These are phyloP conservation scores for Channallabes apus DNA, from an alignment of 2,797 vertebrate species.

Conservation along the genomic window DNA sequence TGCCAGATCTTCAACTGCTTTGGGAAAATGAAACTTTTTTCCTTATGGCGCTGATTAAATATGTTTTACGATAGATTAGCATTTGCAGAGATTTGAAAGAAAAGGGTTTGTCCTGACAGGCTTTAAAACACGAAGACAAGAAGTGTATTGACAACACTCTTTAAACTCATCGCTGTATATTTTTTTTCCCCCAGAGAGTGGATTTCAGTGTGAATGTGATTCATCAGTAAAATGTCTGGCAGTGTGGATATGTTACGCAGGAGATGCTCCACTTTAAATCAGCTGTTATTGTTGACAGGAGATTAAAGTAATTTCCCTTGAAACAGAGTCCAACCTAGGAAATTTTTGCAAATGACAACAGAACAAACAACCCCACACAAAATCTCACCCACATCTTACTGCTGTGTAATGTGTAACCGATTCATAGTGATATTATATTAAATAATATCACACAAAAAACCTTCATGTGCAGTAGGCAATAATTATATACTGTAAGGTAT, in stretches of 20 bases:
- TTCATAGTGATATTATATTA: conserved; percentile 25
- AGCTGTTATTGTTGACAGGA: conserved; percentile 54
- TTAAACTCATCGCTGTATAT: neutral
- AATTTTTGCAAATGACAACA: conserved; percentile 51
- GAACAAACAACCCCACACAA: conserved; percentile 10
- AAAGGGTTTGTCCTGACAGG: neutral
- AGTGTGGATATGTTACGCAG: conserved; percentile 46
- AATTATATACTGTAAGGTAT: neutral
- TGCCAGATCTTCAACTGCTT: conserved; percentile 8
- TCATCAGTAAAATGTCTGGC: conserved; percentile 38
- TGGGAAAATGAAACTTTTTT: neutral
- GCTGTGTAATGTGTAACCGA: conserved; percentile 50
- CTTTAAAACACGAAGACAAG: neutral
- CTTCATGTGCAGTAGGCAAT: neutral
- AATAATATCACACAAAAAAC: neutral
- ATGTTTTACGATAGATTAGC: neutral
- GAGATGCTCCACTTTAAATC: conserved; percentile 56
- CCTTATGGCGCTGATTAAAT: neutral
- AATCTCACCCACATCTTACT: conserved; percentile 34
- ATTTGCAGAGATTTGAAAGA: neutral
- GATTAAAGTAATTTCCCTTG: conserved; percentile 50
- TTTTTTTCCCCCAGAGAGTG: neutral
- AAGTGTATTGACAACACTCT: conserved; percentile 8
- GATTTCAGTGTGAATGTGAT: conserved; percentile 39
- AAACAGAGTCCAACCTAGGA: conserved; percentile 45